Percentiles rank a stretch among this genome's conserved stretches.
Evolutionary conservation across 92 coral and sea anemone genomes (phyloP).

Genomic region (Zoanthus solanderi): DNA sequence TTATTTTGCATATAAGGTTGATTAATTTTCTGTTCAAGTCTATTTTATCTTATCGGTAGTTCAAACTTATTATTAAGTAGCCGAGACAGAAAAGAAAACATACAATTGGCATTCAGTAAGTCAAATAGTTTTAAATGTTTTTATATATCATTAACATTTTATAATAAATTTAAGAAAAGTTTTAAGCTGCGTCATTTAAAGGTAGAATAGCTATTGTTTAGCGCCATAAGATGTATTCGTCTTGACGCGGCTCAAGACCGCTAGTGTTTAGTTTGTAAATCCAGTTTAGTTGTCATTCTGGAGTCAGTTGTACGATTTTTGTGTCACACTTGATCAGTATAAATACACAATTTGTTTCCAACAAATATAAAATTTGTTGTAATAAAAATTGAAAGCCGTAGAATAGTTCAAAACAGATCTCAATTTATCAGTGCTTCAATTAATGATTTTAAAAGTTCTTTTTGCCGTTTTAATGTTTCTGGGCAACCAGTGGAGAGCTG

Average conservation of each 20-base stretch:
- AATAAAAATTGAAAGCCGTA: neutral
- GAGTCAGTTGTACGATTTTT: slow-evolving; percentile 10
- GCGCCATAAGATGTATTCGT: neutral
- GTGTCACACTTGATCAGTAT: slow-evolving; percentile 13
- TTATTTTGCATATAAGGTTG: slow-evolving; percentile 34
- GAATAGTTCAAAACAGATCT: neutral
- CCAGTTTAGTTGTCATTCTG: slow-evolving; percentile 4
- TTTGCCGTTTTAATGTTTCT: no score
- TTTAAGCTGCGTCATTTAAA: neutral
- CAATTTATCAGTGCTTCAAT: no score
- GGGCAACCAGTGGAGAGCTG: no score
- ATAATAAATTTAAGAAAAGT: neutral
- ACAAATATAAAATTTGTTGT: neutral
- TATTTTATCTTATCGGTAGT: slow-evolving; percentile 14
- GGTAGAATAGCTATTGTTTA: neutral
- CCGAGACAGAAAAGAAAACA: neutral
- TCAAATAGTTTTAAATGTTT: neutral
- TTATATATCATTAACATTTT: neutral
- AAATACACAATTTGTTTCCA: slow-evolving; percentile 9
- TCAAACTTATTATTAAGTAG: neutral
- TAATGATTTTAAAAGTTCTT: no score
- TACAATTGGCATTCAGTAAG: neutral
- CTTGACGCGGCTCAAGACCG: neutral
- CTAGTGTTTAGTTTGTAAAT: neutral
- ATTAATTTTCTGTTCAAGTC: slow-evolving; percentile 42